Base-by-base conservation (phyloP, 1,140 invertebrate genomes). In the Neodiprion lecontei region DNA sequence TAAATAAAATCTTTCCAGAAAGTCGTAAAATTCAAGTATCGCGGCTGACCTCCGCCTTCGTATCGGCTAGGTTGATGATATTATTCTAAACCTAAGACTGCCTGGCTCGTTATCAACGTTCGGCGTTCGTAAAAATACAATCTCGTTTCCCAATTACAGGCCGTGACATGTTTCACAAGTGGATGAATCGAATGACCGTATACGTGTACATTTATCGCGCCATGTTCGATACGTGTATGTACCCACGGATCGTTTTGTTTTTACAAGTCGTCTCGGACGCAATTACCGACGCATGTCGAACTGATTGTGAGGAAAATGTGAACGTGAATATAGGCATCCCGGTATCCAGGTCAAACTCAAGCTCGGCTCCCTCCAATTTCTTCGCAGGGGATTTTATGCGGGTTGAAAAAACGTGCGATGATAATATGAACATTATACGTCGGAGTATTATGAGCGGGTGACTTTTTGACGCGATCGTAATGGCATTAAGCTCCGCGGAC, bases 151-250 rank as follows among this genome's bases (percentile, higher is more conserved):
- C 11, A 17, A 61, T 61, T 61, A 17, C n/a, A 61, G 53, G 53
- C 53, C 53, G n/a, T 61, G 53, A 61, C 53, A 61, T 9, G n/a
- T 61, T 61, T 61, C 53, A 61, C 53, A 61, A 61, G 53, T 61
- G 53, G 53, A 61, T 4, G 53, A 61, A 17, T 61, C 53, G 53
- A 61, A 61, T 61, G 53, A 61, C 53, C 53, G 53, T 61, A 61
- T 40, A 40, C 5, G 28, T 40, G 11, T 14, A 61, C 5, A 61
- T 17, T 61, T 61, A 61, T 61, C 53, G 53, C 53, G n/a, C 28
- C 28, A 40, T 40, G 28, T 40, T 40, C 1, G 1, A 40, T 40
- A 40, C 5, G 28, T 40, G 28, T 40, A 40, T 5, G 28, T 40
- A 40, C 0, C 17, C 17, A 40, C 2, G 8, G 4, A 61, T 61